Percentiles rank a stretch among this genome's conserved stretches.
These are phyloP conservation scores for Phalacrocorax pelagicus DNA, from an alignment of 2,113 vertebrate species.

Conservation along the genomic window DNA sequence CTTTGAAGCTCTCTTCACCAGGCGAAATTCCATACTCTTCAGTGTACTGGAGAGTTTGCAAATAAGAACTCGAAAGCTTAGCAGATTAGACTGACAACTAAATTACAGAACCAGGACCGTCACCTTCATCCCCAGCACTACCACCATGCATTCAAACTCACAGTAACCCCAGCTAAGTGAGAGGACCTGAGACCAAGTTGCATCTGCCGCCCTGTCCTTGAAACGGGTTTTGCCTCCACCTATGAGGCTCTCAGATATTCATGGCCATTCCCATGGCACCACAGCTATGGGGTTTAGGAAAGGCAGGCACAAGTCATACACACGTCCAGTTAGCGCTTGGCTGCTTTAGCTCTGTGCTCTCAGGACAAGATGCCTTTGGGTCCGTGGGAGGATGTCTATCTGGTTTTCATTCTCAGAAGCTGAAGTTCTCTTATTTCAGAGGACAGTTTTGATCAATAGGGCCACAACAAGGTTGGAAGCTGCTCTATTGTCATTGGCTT, in stretches of 20 bases:
- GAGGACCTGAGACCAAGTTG: background rate
- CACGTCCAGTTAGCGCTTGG: background rate
- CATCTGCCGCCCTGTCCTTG: background rate
- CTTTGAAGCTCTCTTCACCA: background rate
- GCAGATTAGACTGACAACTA: background rate
- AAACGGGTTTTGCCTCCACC: background rate
- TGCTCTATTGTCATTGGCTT: slow-evolving; percentile 1
- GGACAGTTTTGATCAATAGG: slow-evolving; percentile 43
- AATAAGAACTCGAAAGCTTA: background rate
- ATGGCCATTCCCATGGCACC: background rate
- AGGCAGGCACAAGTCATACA: background rate
- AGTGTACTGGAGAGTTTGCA: background rate
- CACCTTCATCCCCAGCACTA: background rate
- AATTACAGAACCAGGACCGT: background rate
- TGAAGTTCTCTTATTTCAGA: slow-evolving; percentile 23
- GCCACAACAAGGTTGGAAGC: slow-evolving; percentile 1
- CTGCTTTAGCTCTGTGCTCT: background rate
- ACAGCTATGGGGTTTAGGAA: background rate
- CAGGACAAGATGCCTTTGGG: background rate
- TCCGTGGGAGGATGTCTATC: background rate
- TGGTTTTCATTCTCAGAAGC: background rate
- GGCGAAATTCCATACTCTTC: background rate
- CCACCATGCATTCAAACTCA: background rate
- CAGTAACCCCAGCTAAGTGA: background rate
- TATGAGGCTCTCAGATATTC: background rate